phyloP scores from a whole-genome alignment of 64 coral and sea anemone genomes.

The Trachythela sp. region DNA sequence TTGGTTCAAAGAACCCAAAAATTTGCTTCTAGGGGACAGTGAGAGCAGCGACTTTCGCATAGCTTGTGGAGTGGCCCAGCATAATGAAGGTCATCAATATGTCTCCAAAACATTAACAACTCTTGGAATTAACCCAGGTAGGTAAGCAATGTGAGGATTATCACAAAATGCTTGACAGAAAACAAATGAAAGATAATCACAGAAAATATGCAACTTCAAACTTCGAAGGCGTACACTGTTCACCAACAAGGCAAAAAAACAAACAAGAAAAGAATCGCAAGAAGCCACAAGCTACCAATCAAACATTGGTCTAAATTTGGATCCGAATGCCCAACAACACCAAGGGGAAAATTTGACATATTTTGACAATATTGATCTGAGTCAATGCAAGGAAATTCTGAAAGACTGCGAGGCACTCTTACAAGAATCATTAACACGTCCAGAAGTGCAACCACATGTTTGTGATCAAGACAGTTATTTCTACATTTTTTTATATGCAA shows the following conservation, averaged over 20 bases:
- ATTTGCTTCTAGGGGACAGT: constrained; percentile 5
- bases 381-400: background rate
- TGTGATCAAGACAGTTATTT: background rate
- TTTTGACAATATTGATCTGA: background rate
- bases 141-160: background rate
- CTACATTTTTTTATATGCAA: constrained; percentile 1
- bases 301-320: constrained; percentile 13
- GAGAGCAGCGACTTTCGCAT: constrained; percentile 33
- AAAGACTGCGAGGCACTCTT: background rate
- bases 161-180: background rate
- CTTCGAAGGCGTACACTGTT: background rate
- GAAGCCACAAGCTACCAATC: background rate
- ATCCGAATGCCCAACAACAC: background rate
- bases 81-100: constrained; percentile 31
- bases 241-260: background rate
- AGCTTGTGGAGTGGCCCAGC: constrained; percentile 21
- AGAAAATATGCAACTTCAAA: background rate
- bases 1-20: constrained; percentile 15
- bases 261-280: background rate
- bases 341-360: background rate
- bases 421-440: background rate
- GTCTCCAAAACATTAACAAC: background rate
- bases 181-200: background rate
- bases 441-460: background rate
- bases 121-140: background rate